Percentiles rank a stretch among this genome's conserved stretches.
These are phyloP conservation scores for Tyto alba DNA, from an alignment of 2,113 vertebrate genomes.

Conservation along the genomic window DNA sequence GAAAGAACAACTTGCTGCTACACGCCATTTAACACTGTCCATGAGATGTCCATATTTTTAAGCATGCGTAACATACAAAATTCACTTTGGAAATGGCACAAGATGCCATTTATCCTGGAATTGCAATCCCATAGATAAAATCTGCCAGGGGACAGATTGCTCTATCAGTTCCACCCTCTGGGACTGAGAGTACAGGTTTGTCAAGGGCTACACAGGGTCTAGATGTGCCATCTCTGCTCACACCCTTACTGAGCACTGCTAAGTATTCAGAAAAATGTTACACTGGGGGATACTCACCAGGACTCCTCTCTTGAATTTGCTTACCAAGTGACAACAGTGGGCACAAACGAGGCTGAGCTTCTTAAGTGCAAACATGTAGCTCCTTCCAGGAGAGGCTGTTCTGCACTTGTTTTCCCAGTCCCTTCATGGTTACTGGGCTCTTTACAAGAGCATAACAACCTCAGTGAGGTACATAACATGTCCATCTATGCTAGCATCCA, in stretches of 20 bases:
- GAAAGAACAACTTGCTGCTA: neutral
- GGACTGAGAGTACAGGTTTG: neutral
- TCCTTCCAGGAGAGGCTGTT: neutral
- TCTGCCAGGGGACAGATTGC: neutral
- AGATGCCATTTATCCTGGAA: neutral
- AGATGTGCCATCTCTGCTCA: neutral
- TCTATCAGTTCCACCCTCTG: neutral
- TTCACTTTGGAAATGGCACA: neutral
- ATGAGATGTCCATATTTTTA: neutral
- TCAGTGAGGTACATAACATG: neutral
- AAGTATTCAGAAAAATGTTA: neutral
- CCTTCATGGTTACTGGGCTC: neutral
- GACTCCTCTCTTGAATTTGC: neutral
- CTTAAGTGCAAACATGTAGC: neutral
- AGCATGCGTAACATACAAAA: neutral
- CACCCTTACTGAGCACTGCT: neutral
- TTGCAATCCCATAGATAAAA: neutral
- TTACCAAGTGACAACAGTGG: neutral
- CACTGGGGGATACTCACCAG: neutral
- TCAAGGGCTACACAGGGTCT: neutral
- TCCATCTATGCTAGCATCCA: neutral
- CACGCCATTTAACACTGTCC: neutral
- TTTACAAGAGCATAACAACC: neutral
- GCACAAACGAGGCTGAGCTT: neutral
- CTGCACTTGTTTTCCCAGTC: neutral